A percentile compares a stretch with the other conserved stretches of the same genome.
Conservation (phyloP, 2,888 invertebrate species). For the Cerceris rybyensis region DNA sequence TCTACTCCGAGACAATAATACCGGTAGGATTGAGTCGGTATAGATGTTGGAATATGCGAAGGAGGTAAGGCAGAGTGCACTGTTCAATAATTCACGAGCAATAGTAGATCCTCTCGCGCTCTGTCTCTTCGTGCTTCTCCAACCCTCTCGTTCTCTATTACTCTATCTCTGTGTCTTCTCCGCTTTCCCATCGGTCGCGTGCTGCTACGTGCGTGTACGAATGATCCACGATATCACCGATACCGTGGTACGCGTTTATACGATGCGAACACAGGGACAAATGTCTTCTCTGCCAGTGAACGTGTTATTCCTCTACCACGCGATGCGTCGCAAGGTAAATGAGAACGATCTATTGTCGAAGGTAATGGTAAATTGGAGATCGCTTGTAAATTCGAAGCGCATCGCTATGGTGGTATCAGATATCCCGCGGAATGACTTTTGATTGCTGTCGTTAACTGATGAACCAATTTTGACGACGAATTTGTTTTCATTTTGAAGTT, state of each 20-base stretch:
- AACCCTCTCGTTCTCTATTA: conserved; percentile 36
- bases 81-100: conserved; percentile 76
- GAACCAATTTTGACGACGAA: no score
- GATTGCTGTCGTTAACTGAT: no score
- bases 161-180: conserved; percentile 24
- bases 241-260: conserved; percentile 21
- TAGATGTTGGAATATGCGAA: conserved; percentile 65
- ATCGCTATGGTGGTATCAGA: no score
- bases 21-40: conserved; percentile 61
- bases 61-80: conserved; percentile 67
- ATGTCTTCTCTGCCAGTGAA: neutral
- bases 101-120: conserved; percentile 51
- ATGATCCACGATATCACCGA: conserved; percentile 28
- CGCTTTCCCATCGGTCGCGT: conserved; percentile 49
- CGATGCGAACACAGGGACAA: neutral
- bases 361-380: no score
- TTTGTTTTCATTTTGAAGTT: no score
- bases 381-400: no score
- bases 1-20: conserved; percentile 66
- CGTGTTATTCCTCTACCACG: neutral
- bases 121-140: conserved; percentile 29
- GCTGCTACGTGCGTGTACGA: conserved; percentile 38
- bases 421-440: no score
- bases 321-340: neutral
- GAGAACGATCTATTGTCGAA: no score